Evolutionary conservation across 2,113 vertebrate species (phyloP).

Genomic region (Crotalus helleri): DNA sequence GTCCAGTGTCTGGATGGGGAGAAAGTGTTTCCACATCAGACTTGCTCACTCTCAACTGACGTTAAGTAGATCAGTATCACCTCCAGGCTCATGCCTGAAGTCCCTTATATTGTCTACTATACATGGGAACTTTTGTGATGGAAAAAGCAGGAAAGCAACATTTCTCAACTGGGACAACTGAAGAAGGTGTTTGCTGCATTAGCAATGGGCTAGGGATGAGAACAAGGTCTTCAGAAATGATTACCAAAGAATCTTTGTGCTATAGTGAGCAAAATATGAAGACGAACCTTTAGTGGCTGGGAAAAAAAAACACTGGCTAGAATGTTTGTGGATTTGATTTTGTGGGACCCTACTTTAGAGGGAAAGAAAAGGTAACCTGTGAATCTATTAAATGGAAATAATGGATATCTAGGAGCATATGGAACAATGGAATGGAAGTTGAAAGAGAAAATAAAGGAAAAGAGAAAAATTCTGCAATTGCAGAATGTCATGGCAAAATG

Average conservation of each 20-base stretch:
- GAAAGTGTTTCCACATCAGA: neutral
- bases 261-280: neutral
- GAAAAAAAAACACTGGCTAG: neutral
- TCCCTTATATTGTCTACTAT: neutral
- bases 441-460: neutral
- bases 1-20: neutral
- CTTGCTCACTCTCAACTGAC: neutral
- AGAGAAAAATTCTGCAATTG: neutral
- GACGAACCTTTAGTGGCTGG: neutral
- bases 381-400: neutral
- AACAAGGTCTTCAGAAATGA: neutral
- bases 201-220: neutral
- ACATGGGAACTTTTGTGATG: neutral
- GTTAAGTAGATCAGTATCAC: neutral
- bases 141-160: neutral
- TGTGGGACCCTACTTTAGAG: neutral
- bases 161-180: neutral
- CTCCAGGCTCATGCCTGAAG: neutral
- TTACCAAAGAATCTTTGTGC: neutral
- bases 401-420: neutral
- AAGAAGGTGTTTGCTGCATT: neutral
- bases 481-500: neutral
- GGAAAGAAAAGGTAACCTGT: neutral
- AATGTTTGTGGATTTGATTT: neutral
- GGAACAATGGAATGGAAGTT: neutral